Percentiles rank a stretch among this genome's conserved stretches.
Conservation (phyloP, 2,113 vertebrate species). For the Glaucidium brasilianum region DNA sequence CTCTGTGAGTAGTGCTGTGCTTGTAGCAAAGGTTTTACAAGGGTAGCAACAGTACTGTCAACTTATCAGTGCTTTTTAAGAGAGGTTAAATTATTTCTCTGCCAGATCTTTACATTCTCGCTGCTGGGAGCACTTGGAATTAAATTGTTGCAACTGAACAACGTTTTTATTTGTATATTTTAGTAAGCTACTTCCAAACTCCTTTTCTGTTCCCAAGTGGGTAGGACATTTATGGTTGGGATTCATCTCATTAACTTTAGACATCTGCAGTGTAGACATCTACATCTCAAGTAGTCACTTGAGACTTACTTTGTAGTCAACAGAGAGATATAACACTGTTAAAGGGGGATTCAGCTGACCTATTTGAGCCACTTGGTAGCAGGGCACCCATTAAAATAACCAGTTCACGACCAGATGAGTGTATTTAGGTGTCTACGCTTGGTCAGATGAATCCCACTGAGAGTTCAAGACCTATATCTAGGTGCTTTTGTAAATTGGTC, state of each 20-base stretch:
- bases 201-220: background rate
- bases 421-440: background rate
- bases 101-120: background rate
- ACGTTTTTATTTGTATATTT: background rate
- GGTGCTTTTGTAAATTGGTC: background rate
- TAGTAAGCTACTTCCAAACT: background rate
- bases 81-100: background rate
- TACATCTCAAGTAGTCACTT: background rate
- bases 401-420: background rate
- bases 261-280: background rate
- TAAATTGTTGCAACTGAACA: background rate
- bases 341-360: background rate
- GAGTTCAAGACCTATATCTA: background rate
- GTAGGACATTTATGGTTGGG: background rate
- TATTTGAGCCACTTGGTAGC: background rate
- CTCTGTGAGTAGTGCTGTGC: background rate
- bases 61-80: background rate
- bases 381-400: background rate
- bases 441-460: background rate
- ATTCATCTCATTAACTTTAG: conserved; percentile 6
- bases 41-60: background rate
- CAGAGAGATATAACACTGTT: background rate
- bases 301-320: background rate
- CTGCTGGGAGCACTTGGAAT: background rate
- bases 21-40: background rate